Evolutionary conservation across 2,888 invertebrate genomes (phyloP).

Genomic region (Drosophila pseudotalamancana): DNA sequence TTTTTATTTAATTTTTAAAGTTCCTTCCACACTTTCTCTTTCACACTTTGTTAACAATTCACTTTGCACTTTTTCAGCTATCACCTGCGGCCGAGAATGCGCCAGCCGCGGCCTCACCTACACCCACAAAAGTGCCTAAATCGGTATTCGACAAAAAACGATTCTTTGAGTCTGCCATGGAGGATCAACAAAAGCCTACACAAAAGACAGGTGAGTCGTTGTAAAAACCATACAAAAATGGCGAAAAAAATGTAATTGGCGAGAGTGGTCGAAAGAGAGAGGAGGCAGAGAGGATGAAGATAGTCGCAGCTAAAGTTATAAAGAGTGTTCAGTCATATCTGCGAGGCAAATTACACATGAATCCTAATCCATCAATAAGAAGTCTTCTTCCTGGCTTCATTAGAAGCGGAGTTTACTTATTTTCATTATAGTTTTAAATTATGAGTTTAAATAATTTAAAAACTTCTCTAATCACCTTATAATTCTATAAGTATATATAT

Average conservation of each 20-base stretch:
- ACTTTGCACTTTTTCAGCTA: constrained; percentile 62
- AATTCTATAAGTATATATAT: no score
- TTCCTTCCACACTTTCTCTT: constrained; percentile 11
- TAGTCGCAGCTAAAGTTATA: no score
- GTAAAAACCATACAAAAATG: neutral
- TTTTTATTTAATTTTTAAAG: neutral
- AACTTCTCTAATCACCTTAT: no score
- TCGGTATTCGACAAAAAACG: constrained; percentile 97
- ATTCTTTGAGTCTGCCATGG: constrained; percentile 98
- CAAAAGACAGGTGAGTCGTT: constrained; percentile 90
- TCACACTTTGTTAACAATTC: constrained; percentile 51
- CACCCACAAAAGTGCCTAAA: constrained; percentile 90
- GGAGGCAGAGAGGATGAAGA: neutral
- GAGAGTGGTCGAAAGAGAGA: neutral
- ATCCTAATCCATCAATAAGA: no score
- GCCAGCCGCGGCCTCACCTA: constrained; percentile 85
- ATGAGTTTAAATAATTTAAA: no score
- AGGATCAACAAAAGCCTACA: constrained; percentile 94
- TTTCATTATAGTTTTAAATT: no score
- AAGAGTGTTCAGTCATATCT: no score
- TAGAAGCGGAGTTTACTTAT: no score
- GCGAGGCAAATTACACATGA: no score
- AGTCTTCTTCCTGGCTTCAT: no score
- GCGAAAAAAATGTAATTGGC: neutral
- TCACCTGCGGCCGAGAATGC: constrained; percentile 48